Evolutionary conservation across 2,888 invertebrate genomes (phyloP), one percentile per base, ranked within the genome.

Genomic region (Ptychoptera contaminata): DNA sequence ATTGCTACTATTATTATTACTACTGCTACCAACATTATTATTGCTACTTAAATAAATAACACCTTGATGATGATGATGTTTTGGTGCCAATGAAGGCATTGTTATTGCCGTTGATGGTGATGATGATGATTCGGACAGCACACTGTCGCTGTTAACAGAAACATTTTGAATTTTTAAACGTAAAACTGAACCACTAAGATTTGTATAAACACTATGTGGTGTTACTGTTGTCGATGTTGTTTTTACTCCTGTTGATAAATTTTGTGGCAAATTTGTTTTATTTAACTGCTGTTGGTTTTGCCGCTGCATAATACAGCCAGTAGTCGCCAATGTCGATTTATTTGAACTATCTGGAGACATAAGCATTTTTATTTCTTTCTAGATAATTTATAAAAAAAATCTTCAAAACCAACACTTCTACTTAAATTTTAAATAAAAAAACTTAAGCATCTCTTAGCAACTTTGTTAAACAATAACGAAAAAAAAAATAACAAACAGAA

Each of bases 261-360:
- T 5, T 23, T 3, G 7, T 23, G 23, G n/a, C n/a, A 15, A 40
- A 30, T 40, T 30, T 31, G 31, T 38, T 31, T 40, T 14, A 11
- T 32, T 30, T 40, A 9, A 23, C 32, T 29, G 32, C 32, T 10
- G 38, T 23, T 16, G 9, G 15, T n/a, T 2, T 44, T 12, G 16
- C 34, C n/a, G 44, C 16, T 14, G 39, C 8, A 35, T 37, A 30
- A 44, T 38, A 31, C 16, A 32, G 44, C 38, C 9, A 2, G 7
- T 16, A 10, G 16, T 39, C 5, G 16, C n/a, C 16, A 5, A 16
- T 10, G 10, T 16, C 10, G 40, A 40, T 31, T 29, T 35, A 55
- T 61, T 61, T 40, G 65, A 65, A 54, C 65, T 65, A 57, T 66
- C 65, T 46, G 65, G 65, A 50, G 65, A 64, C 64, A 65, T 65